Evolutionary conservation across 2,888 invertebrate genomes (phyloP).

Genomic region (Reticulitermes lucifugus): DNA sequence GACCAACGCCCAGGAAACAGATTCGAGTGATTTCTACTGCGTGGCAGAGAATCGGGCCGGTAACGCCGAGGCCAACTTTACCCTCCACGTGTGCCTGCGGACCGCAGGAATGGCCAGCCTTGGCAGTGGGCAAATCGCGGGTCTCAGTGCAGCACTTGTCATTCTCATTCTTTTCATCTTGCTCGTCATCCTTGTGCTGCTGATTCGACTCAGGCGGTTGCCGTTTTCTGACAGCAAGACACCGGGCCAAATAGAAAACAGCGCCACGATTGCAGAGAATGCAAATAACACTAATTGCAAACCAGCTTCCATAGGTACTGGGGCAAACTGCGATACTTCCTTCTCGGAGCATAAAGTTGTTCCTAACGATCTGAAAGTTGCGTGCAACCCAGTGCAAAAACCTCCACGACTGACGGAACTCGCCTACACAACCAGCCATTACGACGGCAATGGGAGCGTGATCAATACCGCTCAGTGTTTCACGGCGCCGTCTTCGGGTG

Average conservation of each 20-base stretch:
- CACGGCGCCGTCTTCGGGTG: slow-evolving; percentile 62
- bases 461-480: slow-evolving; percentile 52
- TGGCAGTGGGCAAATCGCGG: slow-evolving; percentile 87
- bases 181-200: slow-evolving; percentile 77
- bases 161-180: slow-evolving; percentile 81
- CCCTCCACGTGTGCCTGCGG: slow-evolving; percentile 82
- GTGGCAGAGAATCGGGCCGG: slow-evolving; percentile 92
- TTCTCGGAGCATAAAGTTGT: slow-evolving; percentile 52
- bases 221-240: slow-evolving; percentile 82
- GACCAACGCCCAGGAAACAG: slow-evolving; percentile 85
- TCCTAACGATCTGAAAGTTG: slow-evolving; percentile 63
- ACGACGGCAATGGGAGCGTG: slow-evolving; percentile 74
- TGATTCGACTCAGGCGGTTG: slow-evolving; percentile 79
- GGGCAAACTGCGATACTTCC: slow-evolving; percentile 45
- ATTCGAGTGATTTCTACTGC: slow-evolving; percentile 88
- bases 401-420: slow-evolving; percentile 77
- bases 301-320: slow-evolving; percentile 55
- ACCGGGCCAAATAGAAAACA: slow-evolving; percentile 78
- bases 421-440: slow-evolving; percentile 76
- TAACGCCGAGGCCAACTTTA: slow-evolving; percentile 89
- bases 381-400: slow-evolving; percentile 77
- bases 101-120: slow-evolving; percentile 84
- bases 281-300: slow-evolving; percentile 51
- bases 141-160: slow-evolving; percentile 84
- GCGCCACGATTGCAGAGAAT: slow-evolving; percentile 60